phyloP scores from a whole-genome alignment of 2,888 invertebrate genomes.

The Poecilus cupreus region DNA sequence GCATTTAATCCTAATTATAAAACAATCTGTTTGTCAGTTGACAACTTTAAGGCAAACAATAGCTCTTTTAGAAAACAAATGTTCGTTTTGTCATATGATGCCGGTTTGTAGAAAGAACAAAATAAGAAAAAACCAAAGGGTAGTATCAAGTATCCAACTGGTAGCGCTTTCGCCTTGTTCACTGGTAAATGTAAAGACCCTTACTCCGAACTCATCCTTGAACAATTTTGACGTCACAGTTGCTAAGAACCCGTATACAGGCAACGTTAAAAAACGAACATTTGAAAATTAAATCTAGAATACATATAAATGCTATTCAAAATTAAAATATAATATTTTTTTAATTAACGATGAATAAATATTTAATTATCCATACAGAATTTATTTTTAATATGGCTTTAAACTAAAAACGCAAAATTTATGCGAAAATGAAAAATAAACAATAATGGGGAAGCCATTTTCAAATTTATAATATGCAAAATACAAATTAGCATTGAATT shows the following conservation, averaged over 20 bases:
- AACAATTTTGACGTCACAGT: not conserved
- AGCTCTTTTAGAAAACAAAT: conserved; percentile 24
- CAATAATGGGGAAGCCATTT: not conserved
- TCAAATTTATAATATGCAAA: conserved; percentile 21
- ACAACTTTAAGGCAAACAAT: conserved; percentile 25
- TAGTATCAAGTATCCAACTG: conserved; percentile 37
- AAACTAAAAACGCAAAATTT: not conserved
- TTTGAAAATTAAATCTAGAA: not conserved
- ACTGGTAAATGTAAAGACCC: not conserved
- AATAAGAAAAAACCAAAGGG: conserved; percentile 20
- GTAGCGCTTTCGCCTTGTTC: conserved; percentile 9
- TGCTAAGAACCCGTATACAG: not conserved
- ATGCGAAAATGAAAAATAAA: conserved; percentile 29
- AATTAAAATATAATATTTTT: no score
- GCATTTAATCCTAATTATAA: conserved; percentile 15
- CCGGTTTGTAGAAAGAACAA: conserved; percentile 2
- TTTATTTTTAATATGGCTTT: not conserved
- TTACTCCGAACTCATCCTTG: not conserved
- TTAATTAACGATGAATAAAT: not conserved
- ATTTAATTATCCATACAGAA: not conserved
- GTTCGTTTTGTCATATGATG: conserved; percentile 12
- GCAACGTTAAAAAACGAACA: not conserved
- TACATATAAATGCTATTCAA: no score
- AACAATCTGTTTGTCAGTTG: conserved; percentile 23
- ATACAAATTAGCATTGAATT: conserved; percentile 23